A percentile compares a stretch with the other conserved stretches of the same genome.
These are phyloP conservation scores for Varroa destructor DNA, from an alignment of 1,140 invertebrate species.

Conservation along the genomic window DNA sequence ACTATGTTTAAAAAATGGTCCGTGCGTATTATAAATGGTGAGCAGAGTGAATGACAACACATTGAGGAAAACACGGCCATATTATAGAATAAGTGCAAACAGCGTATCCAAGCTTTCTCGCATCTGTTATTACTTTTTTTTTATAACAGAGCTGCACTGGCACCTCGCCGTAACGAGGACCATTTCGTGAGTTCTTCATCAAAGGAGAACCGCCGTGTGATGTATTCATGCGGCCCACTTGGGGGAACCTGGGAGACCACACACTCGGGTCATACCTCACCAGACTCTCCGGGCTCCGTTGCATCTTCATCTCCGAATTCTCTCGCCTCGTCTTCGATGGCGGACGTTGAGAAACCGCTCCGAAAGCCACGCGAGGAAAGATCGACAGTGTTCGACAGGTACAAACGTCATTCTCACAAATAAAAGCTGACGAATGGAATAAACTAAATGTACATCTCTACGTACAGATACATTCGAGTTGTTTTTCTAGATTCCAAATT, in stretches of 20 bases:
- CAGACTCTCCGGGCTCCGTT: neutral
- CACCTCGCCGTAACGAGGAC: neutral
- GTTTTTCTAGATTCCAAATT: too few relatives aligned
- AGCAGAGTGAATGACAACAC: too few relatives aligned
- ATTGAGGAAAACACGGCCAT: too few relatives aligned
- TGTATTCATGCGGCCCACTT: constrained; percentile 1
- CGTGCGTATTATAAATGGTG: too few relatives aligned
- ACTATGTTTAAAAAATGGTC: too few relatives aligned
- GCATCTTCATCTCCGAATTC: constrained; percentile 17
- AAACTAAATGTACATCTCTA: too few relatives aligned
- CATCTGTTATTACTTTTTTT: too few relatives aligned
- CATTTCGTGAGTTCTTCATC: neutral
- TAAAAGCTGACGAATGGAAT: too few relatives aligned
- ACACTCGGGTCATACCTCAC: constrained; percentile 13
- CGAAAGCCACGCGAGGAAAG: constrained; percentile 23
- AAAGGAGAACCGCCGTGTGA: constrained; percentile 23
- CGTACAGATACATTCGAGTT: too few relatives aligned
- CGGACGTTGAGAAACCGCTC: constrained; percentile 25
- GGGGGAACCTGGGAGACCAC: constrained; percentile 17
- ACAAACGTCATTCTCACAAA: too few relatives aligned
- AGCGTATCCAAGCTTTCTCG: too few relatives aligned
- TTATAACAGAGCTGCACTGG: neutral
- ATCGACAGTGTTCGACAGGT: constrained; percentile 21
- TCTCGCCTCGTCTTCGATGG: constrained; percentile 14
- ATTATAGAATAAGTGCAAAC: too few relatives aligned